phyloP scores from a whole-genome alignment of 2,797 vertebrate species.

The Sarcoramphus papa region DNA sequence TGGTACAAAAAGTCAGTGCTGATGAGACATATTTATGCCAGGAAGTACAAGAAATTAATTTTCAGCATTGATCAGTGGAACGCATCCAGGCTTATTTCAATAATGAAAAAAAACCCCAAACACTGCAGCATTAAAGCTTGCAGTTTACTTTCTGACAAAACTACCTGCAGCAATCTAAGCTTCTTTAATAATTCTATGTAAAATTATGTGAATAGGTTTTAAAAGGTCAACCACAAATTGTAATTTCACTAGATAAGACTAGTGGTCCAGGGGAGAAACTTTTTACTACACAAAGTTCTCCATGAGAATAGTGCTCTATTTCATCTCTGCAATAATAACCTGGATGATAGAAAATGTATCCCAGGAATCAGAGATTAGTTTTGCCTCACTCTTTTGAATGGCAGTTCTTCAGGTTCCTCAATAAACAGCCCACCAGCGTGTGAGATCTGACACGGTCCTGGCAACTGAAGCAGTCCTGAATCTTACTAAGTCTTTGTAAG shows the following conservation, averaged over 20 bases:
- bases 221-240: not conserved
- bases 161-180: not conserved
- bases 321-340: not conserved
- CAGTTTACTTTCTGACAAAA: not conserved
- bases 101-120: not conserved
- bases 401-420: not conserved
- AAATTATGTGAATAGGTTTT: not conserved
- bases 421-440: not conserved
- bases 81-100: slow-evolving; percentile 25
- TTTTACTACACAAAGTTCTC: not conserved
- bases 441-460: not conserved
- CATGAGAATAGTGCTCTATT: not conserved
- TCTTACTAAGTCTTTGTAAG: not conserved
- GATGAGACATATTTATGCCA: slow-evolving; percentile 42
- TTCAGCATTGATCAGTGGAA: slow-evolving; percentile 61
- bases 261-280: not conserved
- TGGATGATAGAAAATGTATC: not conserved
- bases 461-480: not conserved
- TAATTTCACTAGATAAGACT: not conserved
- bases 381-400: not conserved
- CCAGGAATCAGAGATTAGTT: not conserved
- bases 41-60: slow-evolving; percentile 63
- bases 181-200: not conserved
- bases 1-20: slow-evolving; percentile 29
- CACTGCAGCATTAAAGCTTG: not conserved